These are phyloP conservation scores for Cantharis nigra DNA, from an alignment of 2,888 invertebrate genomes.

Conservation along the genomic window DNA sequence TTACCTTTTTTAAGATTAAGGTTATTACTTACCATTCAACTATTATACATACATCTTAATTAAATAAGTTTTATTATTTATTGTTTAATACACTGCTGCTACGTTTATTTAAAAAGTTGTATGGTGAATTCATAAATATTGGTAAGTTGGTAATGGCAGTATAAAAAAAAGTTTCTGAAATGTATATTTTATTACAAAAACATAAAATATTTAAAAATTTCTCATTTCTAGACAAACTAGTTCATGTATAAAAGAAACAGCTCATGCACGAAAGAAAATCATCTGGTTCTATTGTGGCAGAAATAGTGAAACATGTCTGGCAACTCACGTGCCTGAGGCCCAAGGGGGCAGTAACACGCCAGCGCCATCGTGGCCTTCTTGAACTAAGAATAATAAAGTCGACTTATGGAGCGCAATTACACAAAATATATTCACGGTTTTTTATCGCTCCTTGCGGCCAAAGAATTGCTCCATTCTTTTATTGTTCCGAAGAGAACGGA, in stretches of 20 bases:
- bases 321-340: conserved; percentile 47
- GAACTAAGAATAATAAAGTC: conserved; percentile 57
- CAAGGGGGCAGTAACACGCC: conserved; percentile 55
- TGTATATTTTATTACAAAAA: background rate
- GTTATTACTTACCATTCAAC: conserved; percentile 10
- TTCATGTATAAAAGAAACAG: conserved; percentile 33
- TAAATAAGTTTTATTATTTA: background rate
- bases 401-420: conserved; percentile 58
- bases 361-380: conserved; percentile 50
- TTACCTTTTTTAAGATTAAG: conserved; percentile 22
- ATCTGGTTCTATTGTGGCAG: conserved; percentile 30
- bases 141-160: background rate
- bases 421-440: conserved; percentile 59
- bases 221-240: conserved; percentile 20
- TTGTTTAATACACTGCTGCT: background rate
- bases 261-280: conserved; percentile 30
- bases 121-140: background rate
- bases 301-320: conserved; percentile 32
- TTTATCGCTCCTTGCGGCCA: conserved; percentile 58
- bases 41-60: background rate
- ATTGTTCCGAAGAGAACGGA: conserved; percentile 53
- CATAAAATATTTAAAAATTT: conserved; percentile 3
- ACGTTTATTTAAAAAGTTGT: background rate
- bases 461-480: conserved; percentile 56
- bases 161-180: background rate